These are phyloP conservation scores for Mythimna albipuncta DNA, from an alignment of 2,888 invertebrate species.

Conservation along the genomic window DNA sequence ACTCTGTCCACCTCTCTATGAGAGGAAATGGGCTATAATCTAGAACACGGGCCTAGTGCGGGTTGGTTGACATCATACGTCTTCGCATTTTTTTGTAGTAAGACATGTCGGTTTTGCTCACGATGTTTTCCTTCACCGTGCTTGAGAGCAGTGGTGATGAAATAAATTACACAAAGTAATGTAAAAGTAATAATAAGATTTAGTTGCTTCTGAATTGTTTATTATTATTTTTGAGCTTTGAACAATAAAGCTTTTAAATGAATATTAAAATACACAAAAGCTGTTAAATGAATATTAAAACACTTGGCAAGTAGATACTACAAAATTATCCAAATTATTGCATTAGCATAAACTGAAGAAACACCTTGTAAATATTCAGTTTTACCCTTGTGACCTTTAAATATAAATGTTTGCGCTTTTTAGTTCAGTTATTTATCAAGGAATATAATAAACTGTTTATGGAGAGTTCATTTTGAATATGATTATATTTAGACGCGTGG, in stretches of 20 bases:
- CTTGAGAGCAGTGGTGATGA: too few species aligned
- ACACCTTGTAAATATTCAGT: constrained; percentile 17
- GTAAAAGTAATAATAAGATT: too few species aligned
- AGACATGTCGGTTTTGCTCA: too few species aligned
- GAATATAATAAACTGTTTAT: constrained; percentile 20
- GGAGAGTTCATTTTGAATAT: background rate
- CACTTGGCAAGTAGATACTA: background rate
- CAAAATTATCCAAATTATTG: constrained; percentile 11
- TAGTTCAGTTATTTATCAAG: constrained; percentile 12
- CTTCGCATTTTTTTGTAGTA: too few species aligned
- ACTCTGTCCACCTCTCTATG: too few species aligned
- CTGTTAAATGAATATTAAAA: background rate
- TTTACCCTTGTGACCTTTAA: constrained; percentile 19
- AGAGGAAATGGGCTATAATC: too few species aligned
- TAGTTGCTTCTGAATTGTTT: background rate
- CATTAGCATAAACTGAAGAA: background rate
- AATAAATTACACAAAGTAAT: too few species aligned
- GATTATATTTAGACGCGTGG: constrained; percentile 15
- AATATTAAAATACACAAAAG: background rate
- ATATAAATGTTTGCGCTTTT: constrained; percentile 21
- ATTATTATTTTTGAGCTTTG: background rate
- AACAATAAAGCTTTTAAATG: background rate
- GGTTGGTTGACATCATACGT: too few species aligned
- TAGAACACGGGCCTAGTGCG: too few species aligned
- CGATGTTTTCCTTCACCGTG: too few species aligned